Evolutionary conservation across 2,888 invertebrate species (phyloP).

Genomic region (Scrobipalpa costella): DNA sequence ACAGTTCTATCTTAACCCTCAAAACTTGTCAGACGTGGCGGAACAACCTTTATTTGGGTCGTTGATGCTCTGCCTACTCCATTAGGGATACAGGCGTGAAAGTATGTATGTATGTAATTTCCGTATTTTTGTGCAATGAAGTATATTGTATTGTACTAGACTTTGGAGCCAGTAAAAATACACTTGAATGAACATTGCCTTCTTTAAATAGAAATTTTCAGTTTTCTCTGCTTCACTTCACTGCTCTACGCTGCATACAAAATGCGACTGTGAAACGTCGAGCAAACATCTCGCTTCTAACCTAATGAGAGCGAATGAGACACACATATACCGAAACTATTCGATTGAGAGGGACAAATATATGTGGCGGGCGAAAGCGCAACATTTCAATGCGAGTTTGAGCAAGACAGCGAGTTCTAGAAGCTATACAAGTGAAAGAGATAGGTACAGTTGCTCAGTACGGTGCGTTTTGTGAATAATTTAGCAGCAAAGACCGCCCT

Average conservation of each 20-base stretch:
- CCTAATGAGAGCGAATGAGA: conserved; percentile 76
- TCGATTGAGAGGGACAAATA: conserved; percentile 51
- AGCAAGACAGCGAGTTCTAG: conserved; percentile 45
- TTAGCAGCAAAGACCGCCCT: conserved; percentile 69
- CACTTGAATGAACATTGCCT: too few relatives aligned
- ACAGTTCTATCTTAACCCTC: too few relatives aligned
- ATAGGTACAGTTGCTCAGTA: conserved; percentile 63
- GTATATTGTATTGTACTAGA: too few relatives aligned
- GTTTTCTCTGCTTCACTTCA: background rate
- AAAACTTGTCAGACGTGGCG: too few relatives aligned
- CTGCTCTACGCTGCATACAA: conserved; percentile 58
- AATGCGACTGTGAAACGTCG: conserved; percentile 75
- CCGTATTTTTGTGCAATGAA: too few relatives aligned
- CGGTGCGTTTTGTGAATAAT: conserved; percentile 71
- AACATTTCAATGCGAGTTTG: conserved; percentile 56
- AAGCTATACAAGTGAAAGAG: conserved; percentile 42
- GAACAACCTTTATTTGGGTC: too few relatives aligned
- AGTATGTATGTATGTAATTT: too few relatives aligned
- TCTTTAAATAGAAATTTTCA: background rate
- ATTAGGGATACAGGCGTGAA: too few relatives aligned
- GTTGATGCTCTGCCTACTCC: too few relatives aligned
- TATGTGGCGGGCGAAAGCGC: conserved; percentile 77
- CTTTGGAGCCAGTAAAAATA: too few relatives aligned
- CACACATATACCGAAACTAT: conserved; percentile 38
- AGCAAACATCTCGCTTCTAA: conserved; percentile 73